phyloP scores from a whole-genome alignment of 2,113 vertebrate genomes.

The Oryzias melastigma region DNA sequence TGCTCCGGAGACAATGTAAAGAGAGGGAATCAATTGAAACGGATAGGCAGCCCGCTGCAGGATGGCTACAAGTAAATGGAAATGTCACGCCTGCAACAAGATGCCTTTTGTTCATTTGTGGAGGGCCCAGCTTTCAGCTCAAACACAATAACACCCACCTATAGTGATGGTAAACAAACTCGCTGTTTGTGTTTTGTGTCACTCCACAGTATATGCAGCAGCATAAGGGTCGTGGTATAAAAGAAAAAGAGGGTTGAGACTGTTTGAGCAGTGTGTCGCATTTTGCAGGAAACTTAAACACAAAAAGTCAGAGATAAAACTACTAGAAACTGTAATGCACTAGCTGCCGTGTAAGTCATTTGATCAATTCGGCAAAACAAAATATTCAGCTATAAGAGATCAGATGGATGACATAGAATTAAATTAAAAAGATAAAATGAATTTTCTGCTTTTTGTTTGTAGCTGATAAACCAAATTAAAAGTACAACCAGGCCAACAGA shows the following conservation, averaged over 20 bases:
- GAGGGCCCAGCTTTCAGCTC: constrained; percentile 42
- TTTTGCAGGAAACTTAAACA: constrained; percentile 8
- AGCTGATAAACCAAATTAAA: neutral
- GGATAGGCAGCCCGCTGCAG: constrained; percentile 46
- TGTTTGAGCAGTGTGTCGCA: constrained; percentile 5
- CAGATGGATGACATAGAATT: too few relatives aligned
- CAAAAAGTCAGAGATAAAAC: constrained; percentile 18
- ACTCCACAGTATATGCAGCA: constrained; percentile 1
- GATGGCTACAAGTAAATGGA: constrained; percentile 67
- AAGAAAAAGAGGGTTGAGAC: constrained; percentile 8
- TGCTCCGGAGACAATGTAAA: constrained; percentile 33
- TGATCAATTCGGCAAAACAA: neutral
- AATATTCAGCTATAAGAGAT: too few relatives aligned
- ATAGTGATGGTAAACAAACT: constrained; percentile 44
- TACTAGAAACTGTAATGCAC: constrained; percentile 5
- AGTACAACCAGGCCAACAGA: constrained; percentile 1
- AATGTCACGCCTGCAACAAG: constrained; percentile 65
- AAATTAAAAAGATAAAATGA: neutral
- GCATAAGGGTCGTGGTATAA: constrained; percentile 9
- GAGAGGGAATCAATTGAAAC: constrained; percentile 64
- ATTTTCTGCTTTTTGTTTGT: neutral
- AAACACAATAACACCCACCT: constrained; percentile 49
- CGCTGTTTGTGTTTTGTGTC: constrained; percentile 44
- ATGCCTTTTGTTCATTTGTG: constrained; percentile 69
- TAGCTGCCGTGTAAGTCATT: neutral